These are phyloP conservation scores for Bradypus variegatus DNA, from an alignment of 2,797 vertebrate genomes.

Conservation along the genomic window DNA sequence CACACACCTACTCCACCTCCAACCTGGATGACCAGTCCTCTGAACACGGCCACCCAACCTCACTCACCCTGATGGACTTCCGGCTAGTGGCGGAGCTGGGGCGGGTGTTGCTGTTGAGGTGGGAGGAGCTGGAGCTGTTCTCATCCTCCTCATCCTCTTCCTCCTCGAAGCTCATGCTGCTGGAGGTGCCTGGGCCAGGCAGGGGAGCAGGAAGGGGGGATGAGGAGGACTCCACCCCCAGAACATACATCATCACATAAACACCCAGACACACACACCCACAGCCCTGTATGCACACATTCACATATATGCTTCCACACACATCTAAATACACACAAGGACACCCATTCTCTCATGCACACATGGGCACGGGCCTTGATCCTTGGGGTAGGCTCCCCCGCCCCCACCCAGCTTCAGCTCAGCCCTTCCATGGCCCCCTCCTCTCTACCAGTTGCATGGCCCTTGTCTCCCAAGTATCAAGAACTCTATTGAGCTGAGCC, in stretches of 20 bases:
- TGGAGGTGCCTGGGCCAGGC: constrained; percentile 86
- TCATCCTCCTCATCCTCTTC: constrained; percentile 97
- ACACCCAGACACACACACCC: not conserved
- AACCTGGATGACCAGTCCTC: fast-evolving
- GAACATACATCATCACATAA: not conserved
- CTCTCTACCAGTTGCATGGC: not conserved
- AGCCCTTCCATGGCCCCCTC: not conserved
- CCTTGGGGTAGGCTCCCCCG: not conserved
- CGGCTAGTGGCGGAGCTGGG: constrained; percentile 96
- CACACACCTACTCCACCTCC: not conserved
- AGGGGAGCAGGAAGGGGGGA: not conserved
- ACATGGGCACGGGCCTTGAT: not conserved
- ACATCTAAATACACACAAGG: not conserved
- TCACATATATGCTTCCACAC: not conserved
- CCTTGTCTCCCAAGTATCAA: not conserved
- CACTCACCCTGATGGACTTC: constrained; percentile 93
- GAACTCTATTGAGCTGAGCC: not conserved
- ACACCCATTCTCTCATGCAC: not conserved
- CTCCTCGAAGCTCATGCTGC: constrained; percentile 96
- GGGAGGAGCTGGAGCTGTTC: constrained; percentile 96
- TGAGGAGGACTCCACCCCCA: too few relatives aligned
- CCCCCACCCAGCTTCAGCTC: not conserved
- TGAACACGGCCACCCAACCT: fast-evolving
- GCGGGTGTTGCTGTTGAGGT: constrained; percentile 95
- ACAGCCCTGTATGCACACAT: not conserved